Evolutionary conservation across 2,888 invertebrate species (phyloP), one percentile per base, ranked within the genome.

Genomic region (Sarcophaga caerulescens): DNA sequence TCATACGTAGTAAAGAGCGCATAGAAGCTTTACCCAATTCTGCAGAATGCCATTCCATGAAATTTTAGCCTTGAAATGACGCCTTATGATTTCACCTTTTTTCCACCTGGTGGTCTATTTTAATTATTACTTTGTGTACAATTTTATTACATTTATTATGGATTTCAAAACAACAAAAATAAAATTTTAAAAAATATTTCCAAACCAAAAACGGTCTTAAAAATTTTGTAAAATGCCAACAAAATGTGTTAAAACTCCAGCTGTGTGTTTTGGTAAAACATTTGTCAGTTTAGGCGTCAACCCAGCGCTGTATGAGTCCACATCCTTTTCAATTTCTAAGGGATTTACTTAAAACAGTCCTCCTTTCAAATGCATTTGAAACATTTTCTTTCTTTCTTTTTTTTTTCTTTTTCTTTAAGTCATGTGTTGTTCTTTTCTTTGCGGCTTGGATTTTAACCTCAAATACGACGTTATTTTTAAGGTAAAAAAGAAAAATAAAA

Each of bases 171-270:
- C n/a, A 12, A 57, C 25, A 23, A 57, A 23, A 57, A 63, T 10
- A 8, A 59, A n/a, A 17, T n/a, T n/a, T n/a, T n/a, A 62, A 25
- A 63, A 70, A 11, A 62, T 69, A 71, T 71, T 65, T 63, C 45
- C 52, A 65, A 11, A 76, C 12, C 6, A 35, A 47, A 47, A 12
- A 25, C 14, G 23, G 14, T 6, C 25, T 35, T 35, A n/a, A 79
- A 74, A 47, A 59, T 11, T 4, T 1, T 52, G 5, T 76, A 81
- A 77, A 66, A 71, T 60, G 65, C 66, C 73, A 63, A 81, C 12
- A 68, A 71, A 74, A 81, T 84, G 83, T 88, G 87, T 88, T 84
- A 87, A 83, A 87, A 87, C 84, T 88, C 88, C 88, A 88, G 88
- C 88, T 88, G 88, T 79, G 88, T 82, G 66, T 84, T 85, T 88